Conservation (phyloP, 2,113 vertebrate species). For the Tragelaphus buxtoni region DNA sequence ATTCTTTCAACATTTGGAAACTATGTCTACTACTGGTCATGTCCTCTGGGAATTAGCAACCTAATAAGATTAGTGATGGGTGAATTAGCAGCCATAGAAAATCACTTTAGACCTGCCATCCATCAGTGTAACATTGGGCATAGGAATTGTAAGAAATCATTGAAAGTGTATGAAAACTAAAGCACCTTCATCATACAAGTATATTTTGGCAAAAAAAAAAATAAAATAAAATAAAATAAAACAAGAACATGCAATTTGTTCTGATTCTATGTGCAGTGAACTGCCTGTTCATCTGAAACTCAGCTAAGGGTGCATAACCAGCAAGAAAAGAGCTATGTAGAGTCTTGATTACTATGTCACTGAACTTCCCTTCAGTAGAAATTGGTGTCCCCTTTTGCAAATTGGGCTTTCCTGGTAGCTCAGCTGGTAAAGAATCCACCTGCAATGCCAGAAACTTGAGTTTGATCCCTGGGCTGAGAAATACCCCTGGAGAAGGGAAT, state of each 20-base stretch:
- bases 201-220: neutral
- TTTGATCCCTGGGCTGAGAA: neutral
- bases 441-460: neutral
- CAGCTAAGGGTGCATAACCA: too few relatives aligned
- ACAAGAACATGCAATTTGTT: neutral
- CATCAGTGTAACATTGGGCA: neutral
- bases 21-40: neutral
- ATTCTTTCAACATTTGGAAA: neutral
- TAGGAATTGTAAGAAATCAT: neutral
- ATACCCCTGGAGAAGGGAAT: neutral
- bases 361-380: neutral
- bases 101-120: neutral
- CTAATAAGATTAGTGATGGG: constrained; percentile 59
- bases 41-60: constrained; percentile 41
- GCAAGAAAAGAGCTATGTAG: neutral
- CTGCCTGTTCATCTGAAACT: neutral
- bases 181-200: neutral
- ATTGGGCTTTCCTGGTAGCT: neutral
- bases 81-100: constrained; percentile 32
- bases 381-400: neutral
- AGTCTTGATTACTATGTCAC: neutral
- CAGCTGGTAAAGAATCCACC: neutral
- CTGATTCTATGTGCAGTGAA: neutral
- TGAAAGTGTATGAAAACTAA: neutral
- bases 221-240: neutral